Percentiles rank a stretch among this genome's conserved stretches.
phyloP scores from a whole-genome alignment of 2,888 invertebrate genomes.

The Didymodactylos carnosus region DNA sequence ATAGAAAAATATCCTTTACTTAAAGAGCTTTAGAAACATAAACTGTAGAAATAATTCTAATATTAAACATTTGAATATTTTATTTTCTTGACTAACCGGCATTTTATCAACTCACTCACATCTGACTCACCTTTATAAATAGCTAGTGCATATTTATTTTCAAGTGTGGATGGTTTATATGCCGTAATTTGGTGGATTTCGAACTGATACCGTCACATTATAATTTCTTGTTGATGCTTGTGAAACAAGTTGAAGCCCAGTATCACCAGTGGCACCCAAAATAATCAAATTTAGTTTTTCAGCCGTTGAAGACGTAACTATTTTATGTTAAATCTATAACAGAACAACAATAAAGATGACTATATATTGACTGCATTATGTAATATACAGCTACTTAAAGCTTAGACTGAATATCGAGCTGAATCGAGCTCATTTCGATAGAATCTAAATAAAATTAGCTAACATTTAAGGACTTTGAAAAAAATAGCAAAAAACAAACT shows the following conservation, averaged over 20 bases:
- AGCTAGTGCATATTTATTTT: constrained; percentile 17
- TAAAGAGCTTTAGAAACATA: too few relatives aligned
- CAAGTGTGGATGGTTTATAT: constrained; percentile 17
- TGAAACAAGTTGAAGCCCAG: constrained; percentile 21
- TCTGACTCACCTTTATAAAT: neutral
- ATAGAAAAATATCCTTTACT: constrained; percentile 15
- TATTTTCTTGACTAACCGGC: too few relatives aligned
- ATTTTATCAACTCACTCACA: neutral
- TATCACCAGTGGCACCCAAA: constrained; percentile 24
- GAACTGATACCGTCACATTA: constrained; percentile 21
- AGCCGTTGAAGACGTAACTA: neutral
- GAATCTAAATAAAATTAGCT: too few relatives aligned
- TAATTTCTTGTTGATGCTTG: constrained; percentile 22
- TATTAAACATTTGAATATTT: too few relatives aligned
- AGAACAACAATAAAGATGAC: neutral
- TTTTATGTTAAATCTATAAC: neutral
- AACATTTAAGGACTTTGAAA: too few relatives aligned
- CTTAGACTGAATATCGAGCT: too few relatives aligned
- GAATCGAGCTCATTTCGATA: too few relatives aligned
- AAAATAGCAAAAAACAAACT: too few relatives aligned
- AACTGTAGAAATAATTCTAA: too few relatives aligned
- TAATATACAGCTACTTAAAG: too few relatives aligned
- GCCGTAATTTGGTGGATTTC: constrained; percentile 21
- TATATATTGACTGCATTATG: too few relatives aligned
- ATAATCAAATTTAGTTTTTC: constrained; percentile 22